A percentile compares a stretch with the other conserved stretches of the same genome.
phyloP scores from a whole-genome alignment of 92 coral and sea anemone species.

The Phenganax subtilis region DNA sequence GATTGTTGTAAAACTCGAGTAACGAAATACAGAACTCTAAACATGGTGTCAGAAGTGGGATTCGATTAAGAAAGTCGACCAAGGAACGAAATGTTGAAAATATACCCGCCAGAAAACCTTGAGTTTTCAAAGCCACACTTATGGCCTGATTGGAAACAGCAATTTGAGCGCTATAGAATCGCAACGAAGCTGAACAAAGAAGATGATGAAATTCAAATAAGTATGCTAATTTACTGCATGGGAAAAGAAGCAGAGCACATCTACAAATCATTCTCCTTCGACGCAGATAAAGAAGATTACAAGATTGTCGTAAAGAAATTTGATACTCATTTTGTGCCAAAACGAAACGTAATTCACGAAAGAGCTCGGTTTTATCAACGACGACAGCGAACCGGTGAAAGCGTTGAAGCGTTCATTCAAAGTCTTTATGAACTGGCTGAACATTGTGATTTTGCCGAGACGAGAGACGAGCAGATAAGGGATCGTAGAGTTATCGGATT shows the following conservation, averaged over 20 bases:
- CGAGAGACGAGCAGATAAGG: constrained; percentile 42
- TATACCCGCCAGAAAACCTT: too few relatives aligned
- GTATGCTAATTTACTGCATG: background rate
- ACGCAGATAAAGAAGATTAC: constrained; percentile 6
- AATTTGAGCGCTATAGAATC: background rate
- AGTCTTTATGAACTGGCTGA: constrained; percentile 35
- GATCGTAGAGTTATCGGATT: constrained; percentile 53
- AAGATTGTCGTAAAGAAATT: constrained; percentile 22
- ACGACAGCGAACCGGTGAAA: constrained; percentile 28
- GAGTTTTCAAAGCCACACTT: too few relatives aligned
- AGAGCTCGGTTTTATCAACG: constrained; percentile 29
- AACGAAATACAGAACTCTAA: too few relatives aligned
- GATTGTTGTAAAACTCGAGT: too few relatives aligned
- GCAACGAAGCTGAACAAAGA: background rate
- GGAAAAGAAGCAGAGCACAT: constrained; percentile 3
- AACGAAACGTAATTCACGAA: constrained; percentile 46
- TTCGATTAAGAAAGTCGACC: too few relatives aligned
- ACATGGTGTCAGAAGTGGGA: too few relatives aligned
- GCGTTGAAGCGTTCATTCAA: background rate
- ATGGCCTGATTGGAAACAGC: background rate
- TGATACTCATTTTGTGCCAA: constrained; percentile 41
- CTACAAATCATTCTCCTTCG: background rate
- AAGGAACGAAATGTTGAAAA: too few relatives aligned
- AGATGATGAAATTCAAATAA: constrained; percentile 6
- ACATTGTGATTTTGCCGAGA: constrained; percentile 35